phyloP scores from a whole-genome alignment of 2,113 vertebrate genomes.

The Anthoscopus minutus region DNA sequence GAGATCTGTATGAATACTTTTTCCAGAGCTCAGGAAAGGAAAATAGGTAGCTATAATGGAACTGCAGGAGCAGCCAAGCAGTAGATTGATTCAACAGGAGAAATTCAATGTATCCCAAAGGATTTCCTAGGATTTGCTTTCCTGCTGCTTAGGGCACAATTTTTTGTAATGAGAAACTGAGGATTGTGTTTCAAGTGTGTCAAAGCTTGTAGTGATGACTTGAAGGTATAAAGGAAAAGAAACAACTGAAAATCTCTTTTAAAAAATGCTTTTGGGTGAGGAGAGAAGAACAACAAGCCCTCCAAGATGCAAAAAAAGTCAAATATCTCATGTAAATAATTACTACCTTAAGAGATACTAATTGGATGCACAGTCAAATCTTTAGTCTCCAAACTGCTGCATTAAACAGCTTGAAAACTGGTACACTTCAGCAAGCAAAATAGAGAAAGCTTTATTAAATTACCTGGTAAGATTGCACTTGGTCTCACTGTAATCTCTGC shows the following conservation, averaged over 20 bases:
- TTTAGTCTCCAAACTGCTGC: neutral
- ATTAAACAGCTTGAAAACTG: conserved; percentile 3
- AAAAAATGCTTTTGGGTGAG: conserved; percentile 22
- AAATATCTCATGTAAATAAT: neutral
- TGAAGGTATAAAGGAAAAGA: conserved; percentile 4
- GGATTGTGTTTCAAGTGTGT: conserved; percentile 62
- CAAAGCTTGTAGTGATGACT: conserved; percentile 36
- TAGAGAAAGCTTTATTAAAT: neutral
- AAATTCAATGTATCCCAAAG: conserved; percentile 65
- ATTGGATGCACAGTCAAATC: neutral
- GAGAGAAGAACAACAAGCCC: neutral
- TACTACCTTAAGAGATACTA: neutral
- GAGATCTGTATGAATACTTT: conserved; percentile 35
- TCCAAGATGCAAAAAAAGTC: neutral
- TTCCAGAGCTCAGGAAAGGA: conserved; percentile 52
- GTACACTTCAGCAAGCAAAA: neutral
- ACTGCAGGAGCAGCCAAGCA: conserved; percentile 64
- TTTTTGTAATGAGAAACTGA: conserved; percentile 68
- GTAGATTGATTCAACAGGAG: conserved; percentile 72
- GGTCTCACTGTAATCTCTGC: neutral
- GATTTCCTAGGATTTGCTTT: conserved; percentile 58
- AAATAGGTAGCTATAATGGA: conserved; percentile 63
- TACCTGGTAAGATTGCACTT: neutral
- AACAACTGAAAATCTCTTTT: conserved; percentile 2
- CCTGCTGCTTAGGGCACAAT: conserved; percentile 57